These are phyloP conservation scores for Heteronetta atricapilla DNA, from an alignment of 2,113 vertebrate genomes.

Conservation along the genomic window DNA sequence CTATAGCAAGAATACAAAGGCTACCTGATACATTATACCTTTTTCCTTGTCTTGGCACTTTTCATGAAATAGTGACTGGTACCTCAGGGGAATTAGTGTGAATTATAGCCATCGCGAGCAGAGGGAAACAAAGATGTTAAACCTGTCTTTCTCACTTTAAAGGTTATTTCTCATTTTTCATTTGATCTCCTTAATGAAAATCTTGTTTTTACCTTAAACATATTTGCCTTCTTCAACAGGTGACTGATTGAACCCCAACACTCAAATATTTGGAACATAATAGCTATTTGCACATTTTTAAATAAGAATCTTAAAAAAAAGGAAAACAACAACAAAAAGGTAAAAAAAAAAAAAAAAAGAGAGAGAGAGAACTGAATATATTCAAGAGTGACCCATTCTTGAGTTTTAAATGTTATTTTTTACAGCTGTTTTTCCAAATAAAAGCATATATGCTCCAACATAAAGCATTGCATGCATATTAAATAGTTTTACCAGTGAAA, in stretches of 20 bases:
- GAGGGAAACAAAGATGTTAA: slow-evolving; percentile 48
- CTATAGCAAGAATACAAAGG: slow-evolving; percentile 33
- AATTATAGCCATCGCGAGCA: neutral
- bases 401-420: neutral
- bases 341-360: too few relatives aligned
- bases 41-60: neutral
- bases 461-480: neutral
- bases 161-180: slow-evolving; percentile 62
- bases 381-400: neutral
- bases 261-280: neutral
- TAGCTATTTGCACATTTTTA: neutral
- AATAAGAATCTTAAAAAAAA: neutral
- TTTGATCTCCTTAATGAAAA: slow-evolving; percentile 44
- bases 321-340: too few relatives aligned
- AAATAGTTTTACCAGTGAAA: neutral
- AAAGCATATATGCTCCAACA: neutral
- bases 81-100: slow-evolving; percentile 1
- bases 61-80: slow-evolving; percentile 16
- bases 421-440: neutral
- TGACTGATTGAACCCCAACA: neutral
- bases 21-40: neutral
- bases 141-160: slow-evolving; percentile 44
- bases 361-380: neutral
- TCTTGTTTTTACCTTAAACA: neutral
- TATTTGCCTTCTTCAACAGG: neutral